phyloP scores from a whole-genome alignment of 2,113 vertebrate species.

The Scomber japonicus region DNA sequence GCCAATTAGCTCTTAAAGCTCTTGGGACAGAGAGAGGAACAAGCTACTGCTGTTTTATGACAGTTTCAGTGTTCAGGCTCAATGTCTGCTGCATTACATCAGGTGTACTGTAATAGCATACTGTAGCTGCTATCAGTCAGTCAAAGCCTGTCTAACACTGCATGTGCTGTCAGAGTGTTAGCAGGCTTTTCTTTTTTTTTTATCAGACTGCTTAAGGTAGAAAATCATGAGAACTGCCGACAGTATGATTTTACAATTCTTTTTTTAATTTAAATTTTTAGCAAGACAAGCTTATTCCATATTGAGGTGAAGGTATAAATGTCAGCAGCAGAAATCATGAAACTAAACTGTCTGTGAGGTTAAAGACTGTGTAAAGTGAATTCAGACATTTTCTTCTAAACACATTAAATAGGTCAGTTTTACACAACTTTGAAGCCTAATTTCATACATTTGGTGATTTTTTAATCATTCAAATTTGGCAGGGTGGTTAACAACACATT shows the following conservation, averaged over 20 bases:
- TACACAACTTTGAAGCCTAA: too few species aligned
- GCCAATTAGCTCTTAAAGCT: slow-evolving; percentile 22
- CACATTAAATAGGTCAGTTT: too few species aligned
- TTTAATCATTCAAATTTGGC: too few species aligned
- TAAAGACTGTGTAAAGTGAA: too few species aligned
- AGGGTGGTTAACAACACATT: too few species aligned
- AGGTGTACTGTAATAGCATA: slow-evolving; percentile 18
- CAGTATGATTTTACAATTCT: background rate
- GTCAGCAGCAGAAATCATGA: too few species aligned
- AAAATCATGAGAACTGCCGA: background rate
- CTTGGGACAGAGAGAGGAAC: background rate
- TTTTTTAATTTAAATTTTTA: background rate
- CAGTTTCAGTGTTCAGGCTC: background rate
- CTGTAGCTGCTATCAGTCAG: background rate
- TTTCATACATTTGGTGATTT: too few species aligned
- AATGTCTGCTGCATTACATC: background rate
- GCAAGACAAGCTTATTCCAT: background rate
- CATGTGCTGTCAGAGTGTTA: background rate
- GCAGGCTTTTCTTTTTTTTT: slow-evolving; percentile 21
- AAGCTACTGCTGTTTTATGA: background rate
- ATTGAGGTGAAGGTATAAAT: too few species aligned
- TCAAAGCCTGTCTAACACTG: background rate
- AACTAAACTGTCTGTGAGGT: too few species aligned
- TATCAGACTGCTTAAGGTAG: slow-evolving; percentile 1
- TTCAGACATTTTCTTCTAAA: too few species aligned